phyloP scores from a whole-genome alignment of 2,113 vertebrate species.

The Megaceryle maxima region DNA sequence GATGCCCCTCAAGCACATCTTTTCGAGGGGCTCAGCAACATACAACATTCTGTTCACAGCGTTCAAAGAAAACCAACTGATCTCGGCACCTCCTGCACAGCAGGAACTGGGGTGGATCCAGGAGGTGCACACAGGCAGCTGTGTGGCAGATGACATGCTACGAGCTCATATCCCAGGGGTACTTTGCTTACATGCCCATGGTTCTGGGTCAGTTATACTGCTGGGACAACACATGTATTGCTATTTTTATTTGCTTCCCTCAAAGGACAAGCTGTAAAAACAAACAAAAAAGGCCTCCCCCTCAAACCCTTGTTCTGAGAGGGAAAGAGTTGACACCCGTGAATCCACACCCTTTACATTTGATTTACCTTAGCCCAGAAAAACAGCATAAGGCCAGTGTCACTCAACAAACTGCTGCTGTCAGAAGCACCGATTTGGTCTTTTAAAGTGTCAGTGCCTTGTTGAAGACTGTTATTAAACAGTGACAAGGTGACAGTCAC shows the following conservation, averaged over 20 bases:
- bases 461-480: neutral
- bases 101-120: neutral
- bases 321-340: neutral
- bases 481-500: neutral
- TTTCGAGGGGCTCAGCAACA: neutral
- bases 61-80: neutral
- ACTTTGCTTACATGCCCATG: neutral
- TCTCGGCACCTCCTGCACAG: too few relatives aligned
- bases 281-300: neutral
- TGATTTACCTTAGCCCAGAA: neutral
- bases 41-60: neutral
- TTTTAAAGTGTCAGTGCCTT: neutral
- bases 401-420: constrained; percentile 9
- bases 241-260: neutral
- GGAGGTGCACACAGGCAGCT: neutral
- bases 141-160: neutral
- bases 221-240: neutral
- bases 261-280: neutral
- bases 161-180: neutral
- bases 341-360: neutral
- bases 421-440: neutral
- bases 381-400: neutral
- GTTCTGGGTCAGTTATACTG: neutral
- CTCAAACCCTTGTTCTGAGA: neutral
- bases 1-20: neutral